A percentile compares a stretch with the other conserved stretches of the same genome.
These are phyloP conservation scores for Crocodylus rhombifer DNA, from an alignment of 2,797 vertebrate genomes.

Conservation along the genomic window DNA sequence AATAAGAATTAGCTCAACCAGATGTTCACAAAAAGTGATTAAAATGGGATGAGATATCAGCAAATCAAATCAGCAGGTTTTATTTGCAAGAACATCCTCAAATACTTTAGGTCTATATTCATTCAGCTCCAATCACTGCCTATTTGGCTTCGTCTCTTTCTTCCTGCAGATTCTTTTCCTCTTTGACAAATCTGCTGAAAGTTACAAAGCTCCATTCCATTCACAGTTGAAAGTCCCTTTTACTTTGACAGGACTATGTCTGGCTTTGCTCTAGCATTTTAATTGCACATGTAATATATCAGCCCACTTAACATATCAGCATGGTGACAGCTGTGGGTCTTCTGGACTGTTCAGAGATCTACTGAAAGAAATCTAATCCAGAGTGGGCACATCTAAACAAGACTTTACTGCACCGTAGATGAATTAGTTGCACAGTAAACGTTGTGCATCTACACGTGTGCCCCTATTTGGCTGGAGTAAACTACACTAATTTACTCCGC, in stretches of 20 bases:
- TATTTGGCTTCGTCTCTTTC: not conserved
- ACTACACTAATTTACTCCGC: too few relatives aligned
- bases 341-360: not conserved
- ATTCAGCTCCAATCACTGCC: not conserved
- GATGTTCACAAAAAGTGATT: not conserved
- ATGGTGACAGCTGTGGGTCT: not conserved
- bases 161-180: not conserved
- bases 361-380: not conserved
- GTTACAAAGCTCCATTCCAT: not conserved
- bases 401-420: too few relatives aligned
- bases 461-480: too few relatives aligned
- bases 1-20: constrained; percentile 44
- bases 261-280: not conserved
- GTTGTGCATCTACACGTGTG: too few relatives aligned
- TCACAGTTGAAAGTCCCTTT: not conserved
- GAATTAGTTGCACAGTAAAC: too few relatives aligned
- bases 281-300: not conserved
- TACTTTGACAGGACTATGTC: not conserved
- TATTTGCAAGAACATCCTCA: not conserved
- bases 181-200: too few relatives aligned
- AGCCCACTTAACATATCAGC: not conserved
- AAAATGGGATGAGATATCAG: not conserved
- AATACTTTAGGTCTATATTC: not conserved
- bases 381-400: too few relatives aligned
- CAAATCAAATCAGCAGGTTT: constrained; percentile 52